Conservation (phyloP, 2,797 vertebrate species). For the Capromys pilorides region DNA sequence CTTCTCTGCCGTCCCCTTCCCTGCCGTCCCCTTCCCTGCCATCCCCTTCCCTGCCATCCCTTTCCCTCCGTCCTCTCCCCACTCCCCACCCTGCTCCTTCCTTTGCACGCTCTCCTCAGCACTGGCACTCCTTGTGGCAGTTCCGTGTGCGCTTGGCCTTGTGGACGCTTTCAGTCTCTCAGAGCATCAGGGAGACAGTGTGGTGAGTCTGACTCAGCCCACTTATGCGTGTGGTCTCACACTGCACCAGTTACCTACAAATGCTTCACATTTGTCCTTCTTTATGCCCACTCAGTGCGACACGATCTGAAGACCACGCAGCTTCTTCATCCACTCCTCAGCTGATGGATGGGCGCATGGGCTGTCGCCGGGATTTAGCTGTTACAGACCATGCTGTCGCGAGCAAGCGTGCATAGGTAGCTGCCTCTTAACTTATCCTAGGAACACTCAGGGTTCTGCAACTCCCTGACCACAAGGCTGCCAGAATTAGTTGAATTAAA, state of each 20-base stretch:
- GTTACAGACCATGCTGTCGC: neutral
- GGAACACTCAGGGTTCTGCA: neutral
- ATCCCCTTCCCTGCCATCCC: too few relatives aligned
- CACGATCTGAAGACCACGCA: too few relatives aligned
- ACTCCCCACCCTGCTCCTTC: too few relatives aligned
- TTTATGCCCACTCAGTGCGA: neutral
- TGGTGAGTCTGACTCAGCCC: too few relatives aligned
- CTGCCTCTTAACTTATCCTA: neutral
- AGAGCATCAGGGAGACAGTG: neutral
- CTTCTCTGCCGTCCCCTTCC: too few relatives aligned
- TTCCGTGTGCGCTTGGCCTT: too few relatives aligned
- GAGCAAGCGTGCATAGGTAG: neutral
- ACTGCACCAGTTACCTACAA: neutral
- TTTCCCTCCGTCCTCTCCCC: neutral
- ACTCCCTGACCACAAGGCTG: neutral
- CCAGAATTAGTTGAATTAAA: conserved; percentile 22
- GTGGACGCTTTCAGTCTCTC: neutral
- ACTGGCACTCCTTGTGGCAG: too few relatives aligned
- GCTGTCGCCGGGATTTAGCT: neutral
- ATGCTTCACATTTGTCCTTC: neutral
- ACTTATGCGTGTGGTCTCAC: too few relatives aligned
- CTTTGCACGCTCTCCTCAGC: neutral
- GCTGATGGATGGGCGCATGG: neutral
- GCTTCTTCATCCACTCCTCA: neutral
- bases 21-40: too few relatives aligned